Evolutionary conservation across 2,888 invertebrate species (phyloP).

Genomic region (Polyommatus iphigenia): DNA sequence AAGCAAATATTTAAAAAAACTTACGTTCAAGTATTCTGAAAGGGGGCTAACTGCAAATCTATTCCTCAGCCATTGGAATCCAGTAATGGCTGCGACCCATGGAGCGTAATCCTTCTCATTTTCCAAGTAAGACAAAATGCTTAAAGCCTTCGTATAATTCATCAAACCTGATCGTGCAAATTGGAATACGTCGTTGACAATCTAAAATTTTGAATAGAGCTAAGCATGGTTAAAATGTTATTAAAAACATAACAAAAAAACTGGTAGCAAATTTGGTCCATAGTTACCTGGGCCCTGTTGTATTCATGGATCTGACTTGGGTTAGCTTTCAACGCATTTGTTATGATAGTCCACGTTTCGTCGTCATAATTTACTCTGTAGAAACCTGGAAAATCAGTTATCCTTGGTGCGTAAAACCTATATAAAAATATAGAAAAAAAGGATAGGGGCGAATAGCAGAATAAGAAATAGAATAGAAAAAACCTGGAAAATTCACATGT

Average conservation of each 20-base stretch:
- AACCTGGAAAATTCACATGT: no score
- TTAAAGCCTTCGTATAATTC: constrained; percentile 81
- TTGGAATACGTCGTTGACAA: constrained; percentile 89
- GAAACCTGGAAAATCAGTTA: constrained; percentile 67
- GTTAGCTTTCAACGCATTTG: constrained; percentile 40
- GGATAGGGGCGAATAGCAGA: no score
- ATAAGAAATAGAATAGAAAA: no score
- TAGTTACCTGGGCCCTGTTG: constrained; percentile 39
- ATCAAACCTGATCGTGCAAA: constrained; percentile 83
- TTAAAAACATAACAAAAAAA: no score
- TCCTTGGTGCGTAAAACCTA: no score
- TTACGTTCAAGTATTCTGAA: constrained; percentile 52
- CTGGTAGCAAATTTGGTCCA: background rate
- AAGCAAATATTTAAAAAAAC: constrained; percentile 31
- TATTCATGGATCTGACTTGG: constrained; percentile 40
- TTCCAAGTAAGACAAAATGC: constrained; percentile 84
- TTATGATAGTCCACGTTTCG: constrained; percentile 77
- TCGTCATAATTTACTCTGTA: constrained; percentile 85
- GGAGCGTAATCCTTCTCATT: constrained; percentile 86
- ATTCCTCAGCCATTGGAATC: constrained; percentile 75
- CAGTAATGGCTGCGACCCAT: constrained; percentile 84
- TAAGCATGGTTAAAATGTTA: no score
- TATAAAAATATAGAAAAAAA: no score
- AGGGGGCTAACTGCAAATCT: constrained; percentile 54
- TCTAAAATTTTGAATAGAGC: constrained; percentile 49